Conservation (phyloP, 2,797 vertebrate species). For the Microtus obscurus region DNA sequence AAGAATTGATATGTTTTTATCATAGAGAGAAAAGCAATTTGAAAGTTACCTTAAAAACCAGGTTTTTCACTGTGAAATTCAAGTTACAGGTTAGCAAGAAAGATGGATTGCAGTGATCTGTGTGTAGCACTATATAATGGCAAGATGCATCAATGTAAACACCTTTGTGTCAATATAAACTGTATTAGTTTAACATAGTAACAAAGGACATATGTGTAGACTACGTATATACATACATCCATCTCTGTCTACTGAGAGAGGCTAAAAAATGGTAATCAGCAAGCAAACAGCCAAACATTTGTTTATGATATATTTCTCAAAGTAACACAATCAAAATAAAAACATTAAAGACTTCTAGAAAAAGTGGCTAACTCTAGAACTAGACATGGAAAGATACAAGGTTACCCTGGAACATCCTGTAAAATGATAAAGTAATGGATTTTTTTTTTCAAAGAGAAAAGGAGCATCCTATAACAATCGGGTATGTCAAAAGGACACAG, state of each 20-base stretch:
- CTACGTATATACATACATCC: neutral
- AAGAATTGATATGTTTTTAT: conserved; percentile 2
- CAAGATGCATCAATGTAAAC: neutral
- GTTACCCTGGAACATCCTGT: neutral
- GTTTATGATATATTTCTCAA: neutral
- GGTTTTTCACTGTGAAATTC: neutral
- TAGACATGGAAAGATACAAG: neutral
- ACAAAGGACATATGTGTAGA: neutral
- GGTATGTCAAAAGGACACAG: neutral
- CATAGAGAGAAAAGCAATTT: neutral
- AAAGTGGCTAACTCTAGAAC: neutral
- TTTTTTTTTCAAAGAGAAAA: neutral
- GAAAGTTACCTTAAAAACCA: neutral
- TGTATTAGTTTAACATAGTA: neutral
- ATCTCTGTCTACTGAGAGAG: neutral
- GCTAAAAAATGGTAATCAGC: neutral
- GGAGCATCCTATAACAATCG: neutral
- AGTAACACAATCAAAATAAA: neutral
- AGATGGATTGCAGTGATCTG: neutral
- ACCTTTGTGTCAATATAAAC: neutral
- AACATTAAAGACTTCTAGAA: neutral
- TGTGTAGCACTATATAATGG: neutral
- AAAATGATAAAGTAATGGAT: neutral
- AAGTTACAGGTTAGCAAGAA: neutral
- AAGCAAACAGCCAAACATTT: neutral